phyloP scores from a whole-genome alignment of 2,797 vertebrate species.

The Meriones psammophilus region DNA sequence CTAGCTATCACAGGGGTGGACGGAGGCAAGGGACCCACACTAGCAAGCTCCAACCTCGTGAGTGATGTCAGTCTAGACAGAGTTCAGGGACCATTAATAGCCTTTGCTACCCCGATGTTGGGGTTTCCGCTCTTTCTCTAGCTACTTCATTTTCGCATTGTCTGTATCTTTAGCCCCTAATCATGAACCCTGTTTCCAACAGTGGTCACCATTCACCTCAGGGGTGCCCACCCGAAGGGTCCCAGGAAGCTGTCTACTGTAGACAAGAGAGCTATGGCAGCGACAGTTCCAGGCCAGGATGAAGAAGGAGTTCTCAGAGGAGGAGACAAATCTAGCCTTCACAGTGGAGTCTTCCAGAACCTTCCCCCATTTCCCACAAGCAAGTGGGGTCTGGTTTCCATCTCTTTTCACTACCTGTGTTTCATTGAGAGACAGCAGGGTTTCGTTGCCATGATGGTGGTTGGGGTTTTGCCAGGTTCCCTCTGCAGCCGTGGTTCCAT shows the following conservation, averaged over 20 bases:
- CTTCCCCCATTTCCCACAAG: neutral
- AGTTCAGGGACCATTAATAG: neutral
- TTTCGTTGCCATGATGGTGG: neutral
- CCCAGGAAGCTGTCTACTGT: rapidly evolving
- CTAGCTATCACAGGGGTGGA: neutral
- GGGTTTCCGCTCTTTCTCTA: neutral
- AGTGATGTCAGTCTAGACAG: neutral
- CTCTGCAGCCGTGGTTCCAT: neutral
- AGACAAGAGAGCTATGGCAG: neutral
- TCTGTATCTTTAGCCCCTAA: neutral
- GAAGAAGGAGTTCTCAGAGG: neutral
- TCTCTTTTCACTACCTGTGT: constrained; percentile 28
- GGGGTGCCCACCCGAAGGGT: neutral
- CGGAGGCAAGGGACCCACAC: neutral
- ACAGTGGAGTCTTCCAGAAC: neutral
- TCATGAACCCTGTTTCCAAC: neutral
- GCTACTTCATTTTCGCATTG: neutral
- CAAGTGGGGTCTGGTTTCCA: constrained; percentile 47
- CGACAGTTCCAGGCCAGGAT: neutral
- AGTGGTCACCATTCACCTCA: neutral
- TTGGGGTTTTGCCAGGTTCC: neutral
- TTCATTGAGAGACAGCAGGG: constrained; percentile 33
- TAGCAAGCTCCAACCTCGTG: too few relatives aligned
- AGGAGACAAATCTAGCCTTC: constrained; percentile 17
- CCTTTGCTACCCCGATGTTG: neutral